Base-by-base conservation (phyloP, 2,888 invertebrate genomes). In the Oligia fasciuncula region DNA sequence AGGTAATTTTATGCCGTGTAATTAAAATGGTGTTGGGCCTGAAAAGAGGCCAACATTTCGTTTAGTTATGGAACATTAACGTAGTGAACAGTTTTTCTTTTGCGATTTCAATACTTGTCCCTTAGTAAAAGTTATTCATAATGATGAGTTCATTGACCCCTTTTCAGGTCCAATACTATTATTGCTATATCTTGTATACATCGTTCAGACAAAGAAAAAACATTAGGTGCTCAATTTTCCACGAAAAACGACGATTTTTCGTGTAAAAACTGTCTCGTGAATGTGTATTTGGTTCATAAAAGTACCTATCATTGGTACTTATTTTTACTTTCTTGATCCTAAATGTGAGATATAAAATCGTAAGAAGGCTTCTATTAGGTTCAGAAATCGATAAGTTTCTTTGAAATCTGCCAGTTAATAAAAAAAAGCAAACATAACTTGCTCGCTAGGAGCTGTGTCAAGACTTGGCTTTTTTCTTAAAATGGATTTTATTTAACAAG, bases 401-500 rank as follows among this genome's bases (percentile, higher is more conserved):
- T 51, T 54, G 72, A 73, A 65, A 54, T 51, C 43, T 60, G 35
- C 4, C 19, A 29, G 62, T 65, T 81, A 68, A 81, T 75, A 85
- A 60, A 74, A 75, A 23, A 1, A 43, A 43, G 11, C 57, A 65
- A 81, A 84, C 72, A 72, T 68, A 43, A 13, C 35, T 73, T 35
- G 40, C 8, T 57, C 23, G 54, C 35, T 71, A 51, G 17, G n/a
- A 82, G 65, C 51, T 40, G 62, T 43, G 62, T 73, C 49, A 51
- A 70, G 66, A 35, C n/a, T 65, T 72, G 17, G 35, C 17, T 6
- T 65, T 35, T 65, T 73, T 72, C 60, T 66, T 49, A 60, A 43
- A 85, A 76, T 51, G 51, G 4, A 69, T 72, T 81, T 85, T 81
- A 72, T 81, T 81, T 60, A 75, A 81, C 46, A 65, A 85, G 60